Evolutionary conservation across 2,888 invertebrate genomes (phyloP), one percentile per base, ranked within the genome.

Genomic region (Lapara coniferarum): DNA sequence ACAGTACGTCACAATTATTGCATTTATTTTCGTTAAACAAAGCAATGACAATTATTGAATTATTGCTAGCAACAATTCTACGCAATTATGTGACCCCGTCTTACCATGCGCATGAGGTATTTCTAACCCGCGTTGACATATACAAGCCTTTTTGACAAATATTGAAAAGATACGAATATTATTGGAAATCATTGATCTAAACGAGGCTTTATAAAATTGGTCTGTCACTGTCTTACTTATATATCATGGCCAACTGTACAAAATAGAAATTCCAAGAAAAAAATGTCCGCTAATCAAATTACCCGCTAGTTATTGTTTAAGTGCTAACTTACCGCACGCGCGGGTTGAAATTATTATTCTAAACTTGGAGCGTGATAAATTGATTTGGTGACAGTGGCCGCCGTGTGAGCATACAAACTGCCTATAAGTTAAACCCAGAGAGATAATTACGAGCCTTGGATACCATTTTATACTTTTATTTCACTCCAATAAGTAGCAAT

Each of bases 351-450:
- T 89, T 88, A 86, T 85, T 83, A 88, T 90, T 87, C 90, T 83
- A 81, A 82, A 82, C 84, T 85, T 79, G 85, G 81, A 73, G 80
- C 85, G 88, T 87, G 87, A 88, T 89, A 88, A 89, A 89, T 91
- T 87, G 86, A 87, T 88, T 89, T 85, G 87, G 86, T 89, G 88
- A 87, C 89, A 87, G 82, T 80, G 77, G 78, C 77, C 81, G 73
- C 84, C 79, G 80, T 76, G 82, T 81, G 79, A 77, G 87, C 87
- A 89, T 88, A 88, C 89, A 86, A 89, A 90, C 85, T 82, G 79
- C 73, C 81, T 72, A 82, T 86, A 85, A 88, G 79, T 78, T 81
- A 80, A 78, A 75, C 77, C 74, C 66, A 76, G 58, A 82, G 78
- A 83, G 81, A 87, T 85, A 85, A 87, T 87, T 85, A 88, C 81